These are phyloP conservation scores for Melanerpes aurifrons DNA, from an alignment of 2,113 vertebrate genomes.

Conservation along the genomic window DNA sequence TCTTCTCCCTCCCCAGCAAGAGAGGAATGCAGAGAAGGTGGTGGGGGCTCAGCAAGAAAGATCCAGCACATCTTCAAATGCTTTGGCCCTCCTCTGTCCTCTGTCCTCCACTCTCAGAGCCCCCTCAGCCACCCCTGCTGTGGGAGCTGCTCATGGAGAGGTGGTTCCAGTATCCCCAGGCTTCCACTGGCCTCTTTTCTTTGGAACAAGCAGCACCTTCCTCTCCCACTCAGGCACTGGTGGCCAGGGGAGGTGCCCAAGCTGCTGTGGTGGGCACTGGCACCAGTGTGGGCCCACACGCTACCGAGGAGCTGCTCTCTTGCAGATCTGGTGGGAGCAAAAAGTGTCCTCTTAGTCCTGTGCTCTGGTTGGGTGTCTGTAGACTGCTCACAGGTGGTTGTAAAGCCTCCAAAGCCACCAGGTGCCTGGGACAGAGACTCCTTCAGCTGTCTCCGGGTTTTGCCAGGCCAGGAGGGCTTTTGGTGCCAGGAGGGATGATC, in stretches of 20 bases:
- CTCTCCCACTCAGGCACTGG: not conserved
- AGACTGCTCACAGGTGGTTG: not conserved
- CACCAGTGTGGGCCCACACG: accelerated
- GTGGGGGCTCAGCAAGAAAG: not conserved
- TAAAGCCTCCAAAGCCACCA: not conserved
- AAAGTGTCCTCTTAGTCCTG: not conserved
- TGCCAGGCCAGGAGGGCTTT: not conserved
- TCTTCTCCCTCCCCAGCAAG: not conserved
- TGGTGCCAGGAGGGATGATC: accelerated
- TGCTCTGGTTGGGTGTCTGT: not conserved
- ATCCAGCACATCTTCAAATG: not conserved
- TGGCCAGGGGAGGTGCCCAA: accelerated
- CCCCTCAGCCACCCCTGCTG: not conserved
- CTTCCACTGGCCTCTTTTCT: not conserved
- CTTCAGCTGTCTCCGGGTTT: not conserved
- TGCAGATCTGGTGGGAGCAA: not conserved
- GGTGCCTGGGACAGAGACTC: accelerated
- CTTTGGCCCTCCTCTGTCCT: not conserved
- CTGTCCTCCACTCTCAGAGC: not conserved
- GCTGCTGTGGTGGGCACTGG: not conserved
- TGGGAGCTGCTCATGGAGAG: not conserved
- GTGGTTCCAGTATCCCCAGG: not conserved
- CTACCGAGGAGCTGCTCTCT: accelerated
- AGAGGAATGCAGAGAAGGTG: accelerated
- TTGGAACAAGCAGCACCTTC: not conserved